Base-by-base conservation (phyloP, 2,113 vertebrate species). In the Ellobius talpinus region DNA sequence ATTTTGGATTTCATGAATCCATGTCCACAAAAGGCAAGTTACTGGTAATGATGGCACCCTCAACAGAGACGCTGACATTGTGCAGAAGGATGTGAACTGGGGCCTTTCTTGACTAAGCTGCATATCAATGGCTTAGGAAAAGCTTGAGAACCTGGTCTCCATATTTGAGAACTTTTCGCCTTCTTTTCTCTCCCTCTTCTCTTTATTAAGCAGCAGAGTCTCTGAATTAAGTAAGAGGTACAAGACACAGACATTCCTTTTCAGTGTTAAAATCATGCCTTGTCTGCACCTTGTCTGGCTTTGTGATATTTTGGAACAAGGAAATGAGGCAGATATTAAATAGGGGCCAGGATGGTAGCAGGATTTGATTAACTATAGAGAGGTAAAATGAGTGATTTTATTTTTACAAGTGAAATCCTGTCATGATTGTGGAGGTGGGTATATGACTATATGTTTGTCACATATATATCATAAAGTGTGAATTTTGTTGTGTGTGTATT, bases 281-380 rank as follows among this genome's bases (percentile, higher is more conserved):
- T 81, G 11, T 72, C 31, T 88, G 42, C 21, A 31, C 47, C 84
- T 5, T 78, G 1, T 26, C 13, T 89, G 36, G 26, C 52, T 93
- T 8, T 29, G 63, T 86, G 73, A 73, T 63, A 61, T 61, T 89
- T 70, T 87, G 63, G 61, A 84, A 94, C 91, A 97, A 52, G 84
- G 33, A 78, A 93, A n/a, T 29, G n/a, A 58, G 47, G 45, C 16
- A 50, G 63, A 39, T 19, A 77, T 55, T 87, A 55, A 85, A 50
- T 14, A 87, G 42, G 21, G 8, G 0, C 47, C 50, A 19, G 12
- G 24, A 65, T 23, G 0, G 3, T 4, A 73, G 47, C 42, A 33
- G 21, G 24, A 21, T 31, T 33, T 45, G 14, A 33, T 39, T 61
- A 61, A 39, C 36, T 66, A 72, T 12, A 47, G 77, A 33, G n/a